These are phyloP conservation scores for pig (Sus scrofa) DNA, from an alignment of 2,113 vertebrate species.

Conservation along the genomic window DNA sequence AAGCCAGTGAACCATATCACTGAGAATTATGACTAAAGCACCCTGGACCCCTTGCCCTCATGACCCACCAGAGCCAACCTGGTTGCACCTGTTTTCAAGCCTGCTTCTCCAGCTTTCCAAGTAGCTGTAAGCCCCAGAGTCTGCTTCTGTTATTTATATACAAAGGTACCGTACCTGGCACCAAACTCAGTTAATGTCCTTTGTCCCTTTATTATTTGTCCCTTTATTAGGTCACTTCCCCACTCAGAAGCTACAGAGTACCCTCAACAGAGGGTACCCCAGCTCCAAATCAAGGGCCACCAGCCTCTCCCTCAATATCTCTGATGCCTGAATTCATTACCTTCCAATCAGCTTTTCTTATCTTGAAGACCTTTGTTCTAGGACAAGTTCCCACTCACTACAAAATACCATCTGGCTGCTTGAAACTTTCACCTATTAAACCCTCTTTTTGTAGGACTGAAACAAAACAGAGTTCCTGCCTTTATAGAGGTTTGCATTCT, in stretches of 20 bases:
- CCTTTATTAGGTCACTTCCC: not conserved
- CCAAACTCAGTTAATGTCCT: too few relatives aligned
- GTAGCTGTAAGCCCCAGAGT: not conserved
- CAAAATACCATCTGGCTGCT: not conserved
- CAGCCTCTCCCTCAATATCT: not conserved
- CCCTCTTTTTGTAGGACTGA: not conserved
- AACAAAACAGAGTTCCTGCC: not conserved
- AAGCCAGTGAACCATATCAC: not conserved
- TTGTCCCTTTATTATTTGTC: too few relatives aligned
- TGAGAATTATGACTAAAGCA: not conserved
- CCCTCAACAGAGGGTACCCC: not conserved
- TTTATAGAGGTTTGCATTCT: not conserved
- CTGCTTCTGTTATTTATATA: not conserved
- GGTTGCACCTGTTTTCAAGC: not conserved
- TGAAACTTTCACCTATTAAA: not conserved
- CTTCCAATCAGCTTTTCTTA: not conserved
- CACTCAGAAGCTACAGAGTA: not conserved
- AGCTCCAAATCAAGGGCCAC: too few relatives aligned
- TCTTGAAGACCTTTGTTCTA: not conserved
- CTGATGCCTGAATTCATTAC: rapidly evolving
- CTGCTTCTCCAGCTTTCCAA: not conserved
- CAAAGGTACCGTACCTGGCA: not conserved
- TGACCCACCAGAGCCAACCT: not conserved
- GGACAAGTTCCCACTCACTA: not conserved
- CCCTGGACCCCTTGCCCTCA: not conserved